Percentiles rank a stretch among this genome's conserved stretches.
Conservation (phyloP, 1,140 invertebrate genomes). For the Saxidomus purpurata region DNA sequence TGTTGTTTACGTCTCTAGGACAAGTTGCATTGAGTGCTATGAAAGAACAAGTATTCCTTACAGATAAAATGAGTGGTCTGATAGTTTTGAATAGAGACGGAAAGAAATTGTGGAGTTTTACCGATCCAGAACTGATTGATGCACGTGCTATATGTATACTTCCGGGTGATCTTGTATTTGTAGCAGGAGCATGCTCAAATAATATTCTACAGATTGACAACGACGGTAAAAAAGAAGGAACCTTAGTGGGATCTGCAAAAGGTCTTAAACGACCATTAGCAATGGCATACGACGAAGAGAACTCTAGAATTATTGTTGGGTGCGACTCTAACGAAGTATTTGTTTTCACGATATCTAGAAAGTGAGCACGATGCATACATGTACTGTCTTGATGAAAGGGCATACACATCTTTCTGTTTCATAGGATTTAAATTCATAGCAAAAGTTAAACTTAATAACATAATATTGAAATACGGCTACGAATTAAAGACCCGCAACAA, state of each 20-base stretch:
- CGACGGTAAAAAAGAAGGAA: neutral
- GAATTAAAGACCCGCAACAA: no score
- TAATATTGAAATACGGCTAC: no score
- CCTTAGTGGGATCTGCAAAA: neutral
- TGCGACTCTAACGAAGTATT: neutral
- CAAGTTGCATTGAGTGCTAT: neutral
- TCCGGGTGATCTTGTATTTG: neutral
- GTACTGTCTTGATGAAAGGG: no score
- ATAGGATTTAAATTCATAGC: no score
- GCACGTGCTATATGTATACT: neutral
- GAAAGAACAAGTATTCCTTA: neutral
- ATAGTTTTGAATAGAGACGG: neutral
- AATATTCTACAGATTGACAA: constrained; percentile 6
- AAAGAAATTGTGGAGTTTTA: neutral
- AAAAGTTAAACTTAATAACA: no score
- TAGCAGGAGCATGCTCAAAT: neutral
- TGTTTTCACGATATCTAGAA: constrained; percentile 3
- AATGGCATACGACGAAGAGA: neutral
- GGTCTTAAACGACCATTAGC: neutral
- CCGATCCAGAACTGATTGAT: neutral
- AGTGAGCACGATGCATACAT: neutral
- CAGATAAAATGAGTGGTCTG: neutral
- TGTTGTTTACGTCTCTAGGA: neutral
- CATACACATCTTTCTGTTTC: no score
- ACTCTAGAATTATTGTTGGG: neutral